Base-by-base conservation (phyloP, 2,113 vertebrate genomes). In the Gymnarchus niloticus region DNA sequence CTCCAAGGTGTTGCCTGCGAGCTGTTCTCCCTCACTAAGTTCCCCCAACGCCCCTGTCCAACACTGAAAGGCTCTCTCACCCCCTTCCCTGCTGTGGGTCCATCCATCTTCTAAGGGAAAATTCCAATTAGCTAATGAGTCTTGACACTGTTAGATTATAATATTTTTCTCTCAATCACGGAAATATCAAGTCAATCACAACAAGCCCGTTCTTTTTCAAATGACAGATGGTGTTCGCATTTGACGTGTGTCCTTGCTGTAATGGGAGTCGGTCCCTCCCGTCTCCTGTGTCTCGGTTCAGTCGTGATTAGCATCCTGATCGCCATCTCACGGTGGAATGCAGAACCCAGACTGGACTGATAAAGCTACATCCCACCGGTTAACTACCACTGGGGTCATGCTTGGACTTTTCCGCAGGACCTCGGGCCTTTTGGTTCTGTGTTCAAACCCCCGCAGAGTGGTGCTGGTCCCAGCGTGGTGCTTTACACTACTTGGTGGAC, bases 241-340 rank as follows among this genome's bases (percentile, higher is more conserved):
- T 83, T 89, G 89, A 83, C 86, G 81, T 88, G 12, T 88, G 89
- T 89, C 91, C 87, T 90, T 86, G 73, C 87, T 91, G 89, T 90
- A 89, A 84, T 86, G 90, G 91, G 91, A 88, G 87, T 92, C 89
- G 91, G 93, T 94, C 94, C 94, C 93, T 94, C 88, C 89, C 85
- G 85, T 89, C 88, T 44, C 5, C 17, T 80, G n/a, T 81, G 52
- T 84, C 57, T 87, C 84, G 87, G 78, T 83, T 83, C 52, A 65
- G 61, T 23, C 87, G 49, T 87, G 88, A 90, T 90, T 90, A 88
- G 83, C 61, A 84, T 37, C 51, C 83, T 85, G 84, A 86, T 87
- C 46, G 78, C 84, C 48, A 28, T 86, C 51, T 73, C 85, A 69
- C 48, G 54, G 82, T 37, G 37, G 49, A 57, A 81, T 85, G 84